Evolutionary conservation across 2,797 vertebrate genomes (phyloP), one percentile per base, ranked within the genome.

Genomic region (Pantherophis alleghaniensis): DNA sequence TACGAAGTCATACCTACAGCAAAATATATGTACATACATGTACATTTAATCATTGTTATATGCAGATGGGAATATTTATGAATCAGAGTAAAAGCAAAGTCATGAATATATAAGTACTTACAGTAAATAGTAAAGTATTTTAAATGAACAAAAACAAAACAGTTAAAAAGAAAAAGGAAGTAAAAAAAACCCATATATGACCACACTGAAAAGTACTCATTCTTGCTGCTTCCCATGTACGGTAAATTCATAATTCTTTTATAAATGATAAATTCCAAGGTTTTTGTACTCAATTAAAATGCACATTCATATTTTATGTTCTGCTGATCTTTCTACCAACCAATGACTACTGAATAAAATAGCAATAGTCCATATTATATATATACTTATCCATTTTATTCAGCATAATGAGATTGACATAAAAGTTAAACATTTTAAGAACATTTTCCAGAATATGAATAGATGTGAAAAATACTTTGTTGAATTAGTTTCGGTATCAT

Each of bases 1-100:
- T 97, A 99, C 98, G 97, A 99, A 99, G 96, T 99, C 99, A 96
- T 99, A 99, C 98, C 99, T 99, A 96, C 59, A 95, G 51, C 92
- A 88, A 96, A 95, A 96, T 95, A 94, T 96, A 95, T 94, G 63
- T 94, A 94, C 5, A 94, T 0, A 69, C 91, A 91, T 22, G 18
- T 79, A 94, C 37, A 56, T 93, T 95, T 90, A 96, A 93, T 94
- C 86, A 90, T 4, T 89, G 87, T 26, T 18, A 87, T 89, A 57
- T 37, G 28, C 94, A 93, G 74, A 91, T 28, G 47, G 86, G 95
- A 89, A 92, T 90, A 95, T 37, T 87, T n/a, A 90, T 60, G 56
- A 26, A 55, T 60, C 7, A 86, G 53, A 83, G 4, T 24, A 83
- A 83, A 83, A 47, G 24, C 20, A 83, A 83, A 83, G 7, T 20